Percentiles rank a stretch among this genome's conserved stretches.
Conservation (phyloP, 2,888 invertebrate species). For the Melipona bicolor region DNA sequence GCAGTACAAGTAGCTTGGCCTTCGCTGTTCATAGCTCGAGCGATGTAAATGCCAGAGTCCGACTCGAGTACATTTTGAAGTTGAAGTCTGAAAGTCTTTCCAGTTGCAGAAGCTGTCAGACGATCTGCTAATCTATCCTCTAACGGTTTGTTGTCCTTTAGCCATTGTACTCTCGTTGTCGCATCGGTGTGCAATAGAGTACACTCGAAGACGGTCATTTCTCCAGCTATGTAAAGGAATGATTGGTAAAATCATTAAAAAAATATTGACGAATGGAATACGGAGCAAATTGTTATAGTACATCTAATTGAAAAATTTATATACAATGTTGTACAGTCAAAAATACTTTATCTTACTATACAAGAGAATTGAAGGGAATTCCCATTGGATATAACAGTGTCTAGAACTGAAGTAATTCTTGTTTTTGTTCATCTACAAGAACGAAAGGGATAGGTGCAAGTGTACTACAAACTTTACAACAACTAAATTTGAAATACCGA, state of each 20-base stretch:
- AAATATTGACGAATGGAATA: neutral
- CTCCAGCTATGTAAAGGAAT: slow-evolving; percentile 88
- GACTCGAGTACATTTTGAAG: slow-evolving; percentile 90
- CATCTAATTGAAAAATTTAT: slow-evolving; percentile 11
- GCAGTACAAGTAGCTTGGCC: slow-evolving; percentile 94
- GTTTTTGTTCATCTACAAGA: neutral
- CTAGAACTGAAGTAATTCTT: slow-evolving; percentile 21
- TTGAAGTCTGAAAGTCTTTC: slow-evolving; percentile 89
- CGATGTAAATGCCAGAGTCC: slow-evolving; percentile 96
- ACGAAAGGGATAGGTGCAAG: neutral
- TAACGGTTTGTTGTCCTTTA: slow-evolving; percentile 94
- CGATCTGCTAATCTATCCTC: slow-evolving; percentile 91
- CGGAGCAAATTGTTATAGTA: neutral
- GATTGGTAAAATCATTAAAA: neutral
- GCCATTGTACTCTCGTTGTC: slow-evolving; percentile 89
- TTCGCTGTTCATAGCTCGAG: slow-evolving; percentile 92
- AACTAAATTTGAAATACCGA: neutral
- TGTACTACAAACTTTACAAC: neutral
- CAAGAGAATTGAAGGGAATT: neutral
- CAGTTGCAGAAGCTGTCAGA: slow-evolving; percentile 87
- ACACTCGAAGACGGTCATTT: slow-evolving; percentile 93
- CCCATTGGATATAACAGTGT: neutral
- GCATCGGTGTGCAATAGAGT: slow-evolving; percentile 88
- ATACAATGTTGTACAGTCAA: slow-evolving; percentile 6
- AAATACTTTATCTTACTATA: slow-evolving; percentile 21